Evolutionary conservation across 1,140 invertebrate species (phyloP).

Genomic region (Drosophila melanica): DNA sequence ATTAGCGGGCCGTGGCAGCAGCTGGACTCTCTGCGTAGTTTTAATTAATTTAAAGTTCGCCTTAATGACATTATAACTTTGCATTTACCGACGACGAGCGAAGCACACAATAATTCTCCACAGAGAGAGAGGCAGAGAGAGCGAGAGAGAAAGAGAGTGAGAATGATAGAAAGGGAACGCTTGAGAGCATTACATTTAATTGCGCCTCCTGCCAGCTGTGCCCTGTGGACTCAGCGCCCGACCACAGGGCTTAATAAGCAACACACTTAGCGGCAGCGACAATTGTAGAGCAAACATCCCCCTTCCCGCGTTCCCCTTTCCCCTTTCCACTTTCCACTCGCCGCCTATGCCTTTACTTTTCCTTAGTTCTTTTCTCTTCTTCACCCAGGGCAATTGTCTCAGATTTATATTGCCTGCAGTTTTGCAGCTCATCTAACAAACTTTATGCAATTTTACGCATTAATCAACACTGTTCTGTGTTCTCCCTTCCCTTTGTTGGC

Average conservation of each 20-base stretch:
- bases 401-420: slow-evolving; percentile 8
- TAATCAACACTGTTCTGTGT: slow-evolving; percentile 7
- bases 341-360: not conserved
- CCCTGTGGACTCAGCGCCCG: slow-evolving; percentile 5
- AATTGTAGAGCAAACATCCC: slow-evolving; percentile 29
- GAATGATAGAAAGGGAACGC: not conserved
- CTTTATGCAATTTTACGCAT: not conserved
- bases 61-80: slow-evolving; percentile 81
- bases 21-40: slow-evolving; percentile 68
- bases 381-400: not conserved
- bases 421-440: slow-evolving; percentile 8
- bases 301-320: slow-evolving; percentile 6
- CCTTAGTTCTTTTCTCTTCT: not conserved
- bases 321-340: not conserved
- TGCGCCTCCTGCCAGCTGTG: slow-evolving; percentile 67
- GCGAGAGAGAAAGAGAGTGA: not conserved
- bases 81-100: slow-evolving; percentile 44
- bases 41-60: slow-evolving; percentile 82
- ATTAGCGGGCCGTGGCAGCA: slow-evolving; percentile 70
- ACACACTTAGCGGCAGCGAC: slow-evolving; percentile 34
- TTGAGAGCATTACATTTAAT: slow-evolving; percentile 64
- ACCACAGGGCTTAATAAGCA: slow-evolving; percentile 44
- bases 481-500: not conserved
- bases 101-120: slow-evolving; percentile 59
- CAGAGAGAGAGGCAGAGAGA: not conserved